phyloP scores from a whole-genome alignment of 2,888 invertebrate species.

The Axea sp. region DNA sequence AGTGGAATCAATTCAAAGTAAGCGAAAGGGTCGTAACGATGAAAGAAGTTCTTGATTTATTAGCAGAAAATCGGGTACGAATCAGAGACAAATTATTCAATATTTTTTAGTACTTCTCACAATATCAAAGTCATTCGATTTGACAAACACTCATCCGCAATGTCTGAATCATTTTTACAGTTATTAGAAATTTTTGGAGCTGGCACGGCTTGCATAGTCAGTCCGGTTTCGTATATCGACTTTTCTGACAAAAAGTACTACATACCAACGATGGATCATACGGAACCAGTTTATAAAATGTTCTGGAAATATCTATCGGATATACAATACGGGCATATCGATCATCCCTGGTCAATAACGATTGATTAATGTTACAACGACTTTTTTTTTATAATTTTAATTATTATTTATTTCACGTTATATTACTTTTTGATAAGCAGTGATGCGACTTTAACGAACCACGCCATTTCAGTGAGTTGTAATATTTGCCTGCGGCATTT shows the following conservation, averaged over 20 bases:
- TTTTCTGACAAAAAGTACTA: conserved; percentile 85
- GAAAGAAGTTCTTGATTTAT: conserved; percentile 87
- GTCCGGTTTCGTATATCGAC: conserved; percentile 92
- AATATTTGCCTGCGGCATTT: no score
- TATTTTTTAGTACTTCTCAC: no score
- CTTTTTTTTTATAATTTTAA: background rate
- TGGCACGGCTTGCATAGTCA: conserved; percentile 98
- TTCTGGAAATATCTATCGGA: conserved; percentile 88
- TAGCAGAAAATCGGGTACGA: conserved; percentile 88
- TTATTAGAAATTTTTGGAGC: conserved; percentile 97
- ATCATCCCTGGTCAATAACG: conserved; percentile 89
- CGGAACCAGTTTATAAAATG: conserved; percentile 86
- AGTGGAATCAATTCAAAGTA: conserved; percentile 94
- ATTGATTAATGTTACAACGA: conserved; percentile 81
- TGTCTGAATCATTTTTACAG: conserved; percentile 83
- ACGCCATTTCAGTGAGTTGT: no score
- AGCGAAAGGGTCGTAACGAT: conserved; percentile 91
- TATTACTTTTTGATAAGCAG: background rate
- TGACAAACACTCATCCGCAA: no score
- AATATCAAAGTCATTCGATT: no score
- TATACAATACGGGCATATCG: conserved; percentile 93
- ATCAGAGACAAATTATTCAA: no score
- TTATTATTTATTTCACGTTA: background rate
- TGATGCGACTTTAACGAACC: no score
- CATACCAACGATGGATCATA: conserved; percentile 87